Conservation (phyloP, 2,888 invertebrate species). For the Ctena decussata region DNA sequence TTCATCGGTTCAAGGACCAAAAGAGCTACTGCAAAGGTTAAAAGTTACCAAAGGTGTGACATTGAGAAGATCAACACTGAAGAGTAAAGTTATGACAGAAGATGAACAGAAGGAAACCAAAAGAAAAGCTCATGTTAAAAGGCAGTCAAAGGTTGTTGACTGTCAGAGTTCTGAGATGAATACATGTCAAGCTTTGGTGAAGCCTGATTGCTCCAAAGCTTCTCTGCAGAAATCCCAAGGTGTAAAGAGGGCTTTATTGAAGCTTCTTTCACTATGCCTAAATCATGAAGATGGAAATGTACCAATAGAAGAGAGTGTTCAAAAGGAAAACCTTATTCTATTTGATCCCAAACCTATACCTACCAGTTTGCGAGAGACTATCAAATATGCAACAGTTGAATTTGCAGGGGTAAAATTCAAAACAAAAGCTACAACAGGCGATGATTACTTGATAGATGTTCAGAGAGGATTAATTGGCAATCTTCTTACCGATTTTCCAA, state of each 20-base stretch:
- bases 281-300: background rate
- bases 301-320: no score
- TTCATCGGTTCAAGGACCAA: background rate
- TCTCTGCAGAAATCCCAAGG: background rate
- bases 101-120: background rate
- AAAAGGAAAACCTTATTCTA: no score
- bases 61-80: background rate
- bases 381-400: background rate
- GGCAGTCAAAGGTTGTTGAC: background rate
- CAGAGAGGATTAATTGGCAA: background rate
- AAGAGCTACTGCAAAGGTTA: background rate
- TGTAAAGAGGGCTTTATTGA: background rate
- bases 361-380: no score
- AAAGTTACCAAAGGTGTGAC: background rate
- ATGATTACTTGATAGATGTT: background rate
- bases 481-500: background rate
- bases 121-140: background rate
- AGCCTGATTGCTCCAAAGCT: background rate
- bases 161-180: background rate
- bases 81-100: background rate
- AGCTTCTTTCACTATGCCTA: background rate
- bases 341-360: no score
- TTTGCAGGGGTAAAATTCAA: background rate
- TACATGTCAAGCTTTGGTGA: background rate
- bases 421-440: background rate